phyloP scores from a whole-genome alignment of 2,888 invertebrate genomes.

The Lasioglossum lativentre region DNA sequence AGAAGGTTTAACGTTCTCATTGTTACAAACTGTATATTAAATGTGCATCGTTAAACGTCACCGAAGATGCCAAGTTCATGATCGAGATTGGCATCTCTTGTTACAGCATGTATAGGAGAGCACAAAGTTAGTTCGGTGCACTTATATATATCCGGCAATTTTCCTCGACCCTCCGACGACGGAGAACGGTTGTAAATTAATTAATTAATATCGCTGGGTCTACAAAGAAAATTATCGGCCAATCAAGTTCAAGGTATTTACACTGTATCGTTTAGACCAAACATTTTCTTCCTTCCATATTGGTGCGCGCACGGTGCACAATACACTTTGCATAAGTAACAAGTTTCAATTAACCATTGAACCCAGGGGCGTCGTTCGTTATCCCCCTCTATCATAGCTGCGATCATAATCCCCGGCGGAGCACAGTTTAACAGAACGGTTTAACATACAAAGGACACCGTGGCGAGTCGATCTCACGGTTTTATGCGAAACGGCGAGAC shows the following conservation, averaged over 20 bases:
- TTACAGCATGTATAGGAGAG: not conserved
- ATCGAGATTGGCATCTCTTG: not conserved
- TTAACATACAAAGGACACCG: conserved; percentile 11
- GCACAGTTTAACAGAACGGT: conserved; percentile 12
- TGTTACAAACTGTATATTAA: not conserved
- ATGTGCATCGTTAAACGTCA: not conserved
- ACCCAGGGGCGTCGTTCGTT: conserved; percentile 17
- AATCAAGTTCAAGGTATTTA: not conserved
- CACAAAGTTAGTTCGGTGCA: not conserved
- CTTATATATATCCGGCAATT: not conserved
- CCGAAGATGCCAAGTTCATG: not conserved
- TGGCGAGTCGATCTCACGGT: conserved; percentile 10
- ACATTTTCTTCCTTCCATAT: not conserved
- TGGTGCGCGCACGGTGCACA: not conserved
- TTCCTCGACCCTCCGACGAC: not conserved
- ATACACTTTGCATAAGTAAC: conserved; percentile 29
- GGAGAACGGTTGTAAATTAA: not conserved
- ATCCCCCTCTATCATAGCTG: not conserved
- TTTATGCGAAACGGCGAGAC: conserved; percentile 11
- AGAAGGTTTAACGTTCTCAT: not conserved
- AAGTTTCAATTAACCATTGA: conserved; percentile 40
- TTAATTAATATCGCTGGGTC: not conserved
- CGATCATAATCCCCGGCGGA: conserved; percentile 26
- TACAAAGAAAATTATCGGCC: not conserved
- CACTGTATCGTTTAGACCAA: not conserved